Base-by-base conservation (phyloP, 2,888 invertebrate species). In the Periphyllus acericola region DNA sequence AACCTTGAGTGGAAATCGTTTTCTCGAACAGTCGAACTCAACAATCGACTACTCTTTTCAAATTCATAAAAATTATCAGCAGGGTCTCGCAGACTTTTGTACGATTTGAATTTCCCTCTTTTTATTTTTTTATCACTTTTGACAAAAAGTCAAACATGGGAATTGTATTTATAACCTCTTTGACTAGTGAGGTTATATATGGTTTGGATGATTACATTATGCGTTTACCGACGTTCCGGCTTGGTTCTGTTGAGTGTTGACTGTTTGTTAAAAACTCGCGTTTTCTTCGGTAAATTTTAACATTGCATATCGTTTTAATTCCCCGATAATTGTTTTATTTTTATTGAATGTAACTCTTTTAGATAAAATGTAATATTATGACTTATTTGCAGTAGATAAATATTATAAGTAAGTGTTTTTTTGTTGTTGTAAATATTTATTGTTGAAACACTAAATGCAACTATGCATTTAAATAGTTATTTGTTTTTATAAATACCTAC, bases 181-280 rank as follows among this genome's bases (percentile, higher is more conserved):
- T 85, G 85, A 6, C 11, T 14, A 21, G 2, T 46, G 78, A 85
- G 55, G 19, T 85, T 74, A 78, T 85, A 79, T 34, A 11, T 3
- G n/a, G 8, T 14, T 17, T 71, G 32, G 52, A 32, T 85, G 85
- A 86, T 86, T 80, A 72, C 32, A 36, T 80, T 74, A 60, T 86
- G 86, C 86, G 80, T 86, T 86, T 86, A 86, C 86, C 79, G 79
- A 72, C 86, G 80, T 85, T 85, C 32, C 21, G 29, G 60, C 66
- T 46, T 29, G n/a, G 29, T 81, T 4, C 17, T 78, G 40, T 66
- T 76, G 4, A 5, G 36, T 68, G 36, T 74, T 14, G 36, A 14
- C 11, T 14, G 25, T 29, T 34, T 4, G 9, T 1, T 2, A 17
- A 29, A 71, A n/a, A 68, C 75, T 84, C 40, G 83, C 66, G 46